Base-by-base conservation (phyloP, 2,797 vertebrate species). In the Perodicticus potto region DNA sequence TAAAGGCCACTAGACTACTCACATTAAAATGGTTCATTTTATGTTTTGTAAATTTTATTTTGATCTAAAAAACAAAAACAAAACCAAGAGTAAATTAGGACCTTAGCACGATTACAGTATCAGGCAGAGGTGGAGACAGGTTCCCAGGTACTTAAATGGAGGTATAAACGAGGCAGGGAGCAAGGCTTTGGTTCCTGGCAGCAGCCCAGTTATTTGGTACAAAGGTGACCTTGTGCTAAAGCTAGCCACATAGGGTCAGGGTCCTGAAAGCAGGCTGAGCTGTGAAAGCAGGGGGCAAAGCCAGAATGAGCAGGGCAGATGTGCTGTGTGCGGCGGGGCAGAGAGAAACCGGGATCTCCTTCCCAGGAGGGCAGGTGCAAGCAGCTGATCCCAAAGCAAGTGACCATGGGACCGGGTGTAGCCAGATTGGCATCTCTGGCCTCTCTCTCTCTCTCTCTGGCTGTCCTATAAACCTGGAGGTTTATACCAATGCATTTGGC, bases 401-500 rank as follows among this genome's bases (percentile, higher is more conserved):
- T 69, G 45, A 67, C 81, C 72, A 1, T 2, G 3, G 86, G 23
- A 53, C 70, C 1, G 0, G 8, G 70, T 2, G 3, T 22, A 8
- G 89, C 19, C 13, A 49, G 14, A 49, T 49, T 5, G 74, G 55
- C 32, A 1, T 53, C 25, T 40, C 69, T 27, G 67, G 19, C 14
- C 63, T 86, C 45, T 43, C 63, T 73, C n/a, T 45, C 45, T 5
- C n/a, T 45, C 45, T 63, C 29, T 83, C 61, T 29, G 69, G 13
- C n/a, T 43, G 49, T 72, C 84, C 53, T 59, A 2, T 76, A 74
- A 94, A 69, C 86, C 77, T 77, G 85, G 81, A 82, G 91, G 45
- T 76, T 96, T 76, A 65, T 34, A 94, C 10, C 19, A 86, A 93
- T 57, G 82, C 78, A 55, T 96, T 80, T 86, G 55, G 17, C 93